Percentiles rank a stretch among this genome's conserved stretches.
These are phyloP conservation scores for Nycteola revayana DNA, from an alignment of 2,888 invertebrate genomes.

Conservation along the genomic window DNA sequence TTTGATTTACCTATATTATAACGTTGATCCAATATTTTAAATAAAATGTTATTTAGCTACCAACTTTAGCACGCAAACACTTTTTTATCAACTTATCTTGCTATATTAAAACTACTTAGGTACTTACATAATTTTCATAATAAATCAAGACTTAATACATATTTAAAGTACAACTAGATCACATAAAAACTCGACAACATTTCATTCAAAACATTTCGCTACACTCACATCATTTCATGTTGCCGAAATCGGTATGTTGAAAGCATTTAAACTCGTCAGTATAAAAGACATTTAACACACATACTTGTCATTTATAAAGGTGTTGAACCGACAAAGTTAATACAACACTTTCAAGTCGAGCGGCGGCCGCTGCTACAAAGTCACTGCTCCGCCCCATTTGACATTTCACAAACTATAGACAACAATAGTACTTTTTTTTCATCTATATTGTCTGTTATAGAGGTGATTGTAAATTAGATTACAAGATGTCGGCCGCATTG, in stretches of 20 bases:
- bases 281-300: slow-evolving; percentile 42
- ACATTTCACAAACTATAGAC: slow-evolving; percentile 19
- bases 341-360: slow-evolving; percentile 14
- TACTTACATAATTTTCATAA: no score
- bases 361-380: slow-evolving; percentile 39
- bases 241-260: slow-evolving; percentile 28
- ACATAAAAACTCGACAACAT: slow-evolving; percentile 3
- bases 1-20: no score
- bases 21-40: no score
- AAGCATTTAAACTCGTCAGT: slow-evolving; percentile 33
- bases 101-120: no score
- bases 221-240: slow-evolving; percentile 20
- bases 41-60: no score
- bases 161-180: slow-evolving; percentile 1
- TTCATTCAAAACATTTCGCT: slow-evolving; percentile 30
- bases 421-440: slow-evolving; percentile 10
- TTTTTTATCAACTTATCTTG: no score
- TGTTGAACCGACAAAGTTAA: slow-evolving; percentile 42
- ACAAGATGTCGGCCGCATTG: slow-evolving; percentile 51
- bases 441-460: neutral
- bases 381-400: slow-evolving; percentile 48
- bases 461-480: slow-evolving; percentile 54
- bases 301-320: slow-evolving; percentile 40
- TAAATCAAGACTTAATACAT: no score
- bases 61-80: no score